Evolutionary conservation across 2,888 invertebrate genomes (phyloP), one percentile per base, ranked within the genome.

Genomic region (Beris chalybata): DNA sequence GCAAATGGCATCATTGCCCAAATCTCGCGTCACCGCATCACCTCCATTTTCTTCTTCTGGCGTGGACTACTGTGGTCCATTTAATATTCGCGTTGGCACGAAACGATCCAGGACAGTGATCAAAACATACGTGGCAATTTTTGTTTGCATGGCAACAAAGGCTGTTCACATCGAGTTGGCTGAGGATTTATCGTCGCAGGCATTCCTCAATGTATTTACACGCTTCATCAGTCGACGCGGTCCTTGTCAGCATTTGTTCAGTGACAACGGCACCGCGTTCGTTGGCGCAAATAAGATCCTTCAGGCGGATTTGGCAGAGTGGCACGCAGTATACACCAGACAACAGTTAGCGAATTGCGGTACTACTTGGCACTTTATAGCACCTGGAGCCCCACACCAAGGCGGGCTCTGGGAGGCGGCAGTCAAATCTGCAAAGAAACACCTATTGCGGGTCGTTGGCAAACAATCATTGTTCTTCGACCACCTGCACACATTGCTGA

Each of bases 341-440:
- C 50, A 50, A 15, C 50, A 50, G 15, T 15, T 50, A 3, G 50
- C 50, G 13, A 50, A 50, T 50, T 12, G 50, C 13, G 50, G 50
- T 15, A 50, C 50, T 50, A 50, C 50, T 7, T 77, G 76, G 76
- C 67, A 73, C 38, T 78, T 76, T 48, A 74, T 71, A 44, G 74
- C 75, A 4, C 73, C 75, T 6, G 48, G 57, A 11, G 67, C 74
- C n/a, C 73, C 75, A 1, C 74, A 76, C 65, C 73, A 73, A 57
- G 74, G 22, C 22, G 22, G 22, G 22, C 22, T 22, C 22, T 22
- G 22, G 22, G 22, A 22, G 22, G 22, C 22, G 75, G 5, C 75
- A 75, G 4, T 45, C 75, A 3, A 75, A 74, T 71, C 71, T 0
- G 68, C 72, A 11, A 77, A 76, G 65, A 67, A 66, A 59, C 75